Base-by-base conservation (phyloP, 2,888 invertebrate species). In the Acrobasis repandana region DNA sequence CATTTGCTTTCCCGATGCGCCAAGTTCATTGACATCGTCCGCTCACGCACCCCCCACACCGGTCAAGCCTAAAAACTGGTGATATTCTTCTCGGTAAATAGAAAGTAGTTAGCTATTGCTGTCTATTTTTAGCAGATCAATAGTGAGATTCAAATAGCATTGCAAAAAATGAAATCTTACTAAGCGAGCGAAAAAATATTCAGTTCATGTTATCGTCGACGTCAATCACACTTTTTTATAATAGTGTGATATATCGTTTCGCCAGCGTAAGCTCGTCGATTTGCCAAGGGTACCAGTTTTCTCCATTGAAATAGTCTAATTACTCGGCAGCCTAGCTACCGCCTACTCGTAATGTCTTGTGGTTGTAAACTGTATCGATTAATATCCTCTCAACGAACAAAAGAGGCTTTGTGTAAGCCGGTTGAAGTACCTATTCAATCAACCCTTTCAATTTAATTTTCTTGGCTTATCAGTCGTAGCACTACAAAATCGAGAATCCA, bases 1-100 rank as follows among this genome's bases (percentile, higher is more conserved):
- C 79, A 80, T 82, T 85, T 83, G 85, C 87, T 88, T 88, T 88
- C 87, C 86, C 85, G 79, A 78, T 78, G 79, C 77, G 78, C 78
- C 82, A 86, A 89, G 89, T 89, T 90, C 89, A 88, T 89, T 88
- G 88, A 86, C 88, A 87, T 80, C 76, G 68, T 67, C 67, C 71
- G 67, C 70, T 69, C 72, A 68, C 72, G 72, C 73, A n/a, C 71
- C 62, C 73, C 69, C 72, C 71, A 66, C 71, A 69, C 67, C 67
- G 71, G 73, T 75, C 77, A 78, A 79, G 78, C 82, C 82, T 85
- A 85, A 86, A 83, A 83, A 83, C 43, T 83, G 80, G 82, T 80
- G 77, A 81, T 81, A 83, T 82, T 82, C 79, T 77, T 79, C 76
- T 83, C 76, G 74, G 80, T 77, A 85, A 87, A 87, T 87, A 88